Conservation (phyloP, 2,797 vertebrate species). For the Halcyon smyrnensis region DNA sequence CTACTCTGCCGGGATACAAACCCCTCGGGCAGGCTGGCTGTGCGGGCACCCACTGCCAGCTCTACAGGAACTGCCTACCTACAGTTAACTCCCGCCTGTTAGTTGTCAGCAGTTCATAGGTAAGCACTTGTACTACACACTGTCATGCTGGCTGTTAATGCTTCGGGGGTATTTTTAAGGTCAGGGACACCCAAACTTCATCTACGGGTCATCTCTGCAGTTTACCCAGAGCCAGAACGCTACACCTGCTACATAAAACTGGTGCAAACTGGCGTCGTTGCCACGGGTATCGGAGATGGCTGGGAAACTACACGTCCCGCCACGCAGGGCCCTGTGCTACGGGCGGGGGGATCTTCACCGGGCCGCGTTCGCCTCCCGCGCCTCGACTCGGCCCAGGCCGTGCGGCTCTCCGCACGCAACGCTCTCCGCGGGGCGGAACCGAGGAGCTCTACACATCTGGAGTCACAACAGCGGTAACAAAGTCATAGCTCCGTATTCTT, state of each 20-base stretch:
- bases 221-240: background rate
- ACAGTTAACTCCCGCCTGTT: slow-evolving; percentile 77
- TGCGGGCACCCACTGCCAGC: slow-evolving; percentile 68
- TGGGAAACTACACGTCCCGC: background rate
- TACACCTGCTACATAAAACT: background rate
- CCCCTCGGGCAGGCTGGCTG: slow-evolving; percentile 56
- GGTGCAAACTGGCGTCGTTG: background rate
- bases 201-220: slow-evolving; percentile 23
- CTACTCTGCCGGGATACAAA: slow-evolving; percentile 43
- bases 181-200: slow-evolving; percentile 53
- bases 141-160: slow-evolving; percentile 41
- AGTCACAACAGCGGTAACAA: slow-evolving; percentile 77
- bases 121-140: slow-evolving; percentile 77
- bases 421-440: slow-evolving; percentile 70
- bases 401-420: slow-evolving; percentile 66
- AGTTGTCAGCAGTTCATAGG: slow-evolving; percentile 77
- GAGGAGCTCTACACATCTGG: slow-evolving; percentile 69
- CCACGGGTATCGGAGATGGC: background rate
- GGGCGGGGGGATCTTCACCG: background rate
- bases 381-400: background rate
- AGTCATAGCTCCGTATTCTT: slow-evolving; percentile 83
- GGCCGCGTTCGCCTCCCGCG: background rate
- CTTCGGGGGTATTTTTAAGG: slow-evolving; percentile 12
- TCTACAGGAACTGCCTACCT: slow-evolving; percentile 76
- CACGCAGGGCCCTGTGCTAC: background rate